A percentile compares a stretch with the other conserved stretches of the same genome.
Conservation (phyloP, 2,888 invertebrate species). For the Philereme transversata region DNA sequence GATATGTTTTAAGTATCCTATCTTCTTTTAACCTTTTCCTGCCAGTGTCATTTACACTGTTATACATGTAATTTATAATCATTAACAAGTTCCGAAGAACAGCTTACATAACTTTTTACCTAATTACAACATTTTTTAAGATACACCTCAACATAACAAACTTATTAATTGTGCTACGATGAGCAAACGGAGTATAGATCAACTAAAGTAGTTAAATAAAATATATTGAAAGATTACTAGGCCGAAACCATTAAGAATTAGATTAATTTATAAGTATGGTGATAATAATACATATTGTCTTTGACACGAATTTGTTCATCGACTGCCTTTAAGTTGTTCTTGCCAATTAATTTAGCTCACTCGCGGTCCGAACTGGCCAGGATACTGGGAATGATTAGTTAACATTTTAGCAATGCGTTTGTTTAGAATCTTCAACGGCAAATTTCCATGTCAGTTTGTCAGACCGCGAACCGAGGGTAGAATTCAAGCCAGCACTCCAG, state of each 20-base stretch:
- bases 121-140: background rate
- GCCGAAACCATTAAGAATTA: conserved; percentile 46
- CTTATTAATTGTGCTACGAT: conserved; percentile 5
- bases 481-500: conserved; percentile 35
- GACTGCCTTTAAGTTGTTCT: conserved; percentile 34
- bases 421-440: background rate
- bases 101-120: conserved; percentile 29
- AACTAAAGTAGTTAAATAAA: background rate
- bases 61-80: conserved; percentile 23
- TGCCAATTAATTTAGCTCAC: conserved; percentile 14
- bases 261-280: conserved; percentile 38
- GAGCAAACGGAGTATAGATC: conserved; percentile 9
- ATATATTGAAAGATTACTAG: conserved; percentile 27
- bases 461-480: conserved; percentile 10
- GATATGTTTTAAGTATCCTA: conserved; percentile 46
- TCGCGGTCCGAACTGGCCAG: conserved; percentile 5
- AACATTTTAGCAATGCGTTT: background rate
- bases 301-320: conserved; percentile 49
- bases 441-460: background rate
- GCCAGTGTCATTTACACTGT: conserved; percentile 41
- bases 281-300: conserved; percentile 52
- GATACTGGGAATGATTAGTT: background rate
- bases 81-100: conserved; percentile 35
- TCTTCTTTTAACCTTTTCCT: conserved; percentile 26
- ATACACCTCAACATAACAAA: background rate